Conservation (phyloP, 2,113 vertebrate genomes). For the Podarcis muralis region DNA sequence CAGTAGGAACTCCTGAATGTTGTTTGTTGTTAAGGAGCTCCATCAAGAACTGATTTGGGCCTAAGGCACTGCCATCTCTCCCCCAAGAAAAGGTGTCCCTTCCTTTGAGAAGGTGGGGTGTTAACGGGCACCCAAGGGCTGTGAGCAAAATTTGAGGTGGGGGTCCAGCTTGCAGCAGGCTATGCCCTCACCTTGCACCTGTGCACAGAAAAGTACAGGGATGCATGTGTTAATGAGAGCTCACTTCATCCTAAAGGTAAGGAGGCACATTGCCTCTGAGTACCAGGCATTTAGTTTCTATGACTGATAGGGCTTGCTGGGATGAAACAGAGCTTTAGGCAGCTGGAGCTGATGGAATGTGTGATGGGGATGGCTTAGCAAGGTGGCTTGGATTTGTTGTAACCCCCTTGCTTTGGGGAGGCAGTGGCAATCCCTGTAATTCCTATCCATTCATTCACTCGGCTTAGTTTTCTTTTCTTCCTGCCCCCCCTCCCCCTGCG, state of each 20-base stretch:
- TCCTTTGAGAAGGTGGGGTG: not conserved
- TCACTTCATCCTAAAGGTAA: not conserved
- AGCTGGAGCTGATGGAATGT: not conserved
- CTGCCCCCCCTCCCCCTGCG: not conserved
- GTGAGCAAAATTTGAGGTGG: not conserved
- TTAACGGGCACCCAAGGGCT: not conserved
- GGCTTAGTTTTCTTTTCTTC: not conserved
- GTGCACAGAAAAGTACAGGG: not conserved
- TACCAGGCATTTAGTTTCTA: not conserved
- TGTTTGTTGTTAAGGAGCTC: not conserved
- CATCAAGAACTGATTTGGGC: not conserved
- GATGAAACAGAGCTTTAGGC: not conserved
- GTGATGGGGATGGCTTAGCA: not conserved
- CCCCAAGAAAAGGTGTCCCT: not conserved
- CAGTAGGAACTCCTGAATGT: not conserved
- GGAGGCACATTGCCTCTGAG: not conserved
- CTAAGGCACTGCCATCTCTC: not conserved
- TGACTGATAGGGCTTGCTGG: not conserved
- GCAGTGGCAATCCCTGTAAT: not conserved
- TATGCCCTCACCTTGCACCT: not conserved
- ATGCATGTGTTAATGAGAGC: not conserved
- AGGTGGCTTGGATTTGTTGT: not conserved
- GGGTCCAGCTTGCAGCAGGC: not conserved
- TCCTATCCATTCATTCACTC: not conserved
- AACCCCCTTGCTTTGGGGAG: not conserved